Evolutionary conservation across 2,113 vertebrate genomes (phyloP).

Genomic region (Poeciliopsis turrubarensis): DNA sequence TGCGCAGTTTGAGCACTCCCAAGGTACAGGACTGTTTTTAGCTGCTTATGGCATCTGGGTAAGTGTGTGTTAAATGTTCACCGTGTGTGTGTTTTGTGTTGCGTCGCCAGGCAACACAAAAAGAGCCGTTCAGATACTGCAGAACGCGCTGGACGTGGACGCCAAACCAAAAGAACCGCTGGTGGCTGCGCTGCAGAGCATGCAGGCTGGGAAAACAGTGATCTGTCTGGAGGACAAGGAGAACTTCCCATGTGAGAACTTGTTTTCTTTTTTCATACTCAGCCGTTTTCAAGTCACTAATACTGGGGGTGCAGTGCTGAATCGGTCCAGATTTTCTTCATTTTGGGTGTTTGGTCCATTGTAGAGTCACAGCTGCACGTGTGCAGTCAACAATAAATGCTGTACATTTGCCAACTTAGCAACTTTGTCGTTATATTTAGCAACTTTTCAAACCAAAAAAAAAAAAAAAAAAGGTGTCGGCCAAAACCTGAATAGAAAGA

Average conservation of each 20-base stretch:
- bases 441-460: too few relatives aligned
- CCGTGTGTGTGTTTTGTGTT: not conserved
- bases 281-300: not conserved
- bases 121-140: constrained; percentile 87
- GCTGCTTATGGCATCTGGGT: not conserved
- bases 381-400: too few relatives aligned
- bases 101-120: constrained; percentile 84
- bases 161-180: constrained; percentile 87
- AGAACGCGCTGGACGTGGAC: constrained; percentile 86
- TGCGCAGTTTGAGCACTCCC: constrained; percentile 91
- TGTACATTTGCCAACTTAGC: too few relatives aligned
- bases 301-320: too few relatives aligned
- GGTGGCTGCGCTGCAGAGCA: constrained; percentile 83
- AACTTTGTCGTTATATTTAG: too few relatives aligned
- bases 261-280: not conserved
- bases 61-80: not conserved
- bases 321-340: too few relatives aligned
- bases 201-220: constrained; percentile 80
- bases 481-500: too few relatives aligned
- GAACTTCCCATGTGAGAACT: constrained; percentile 82
- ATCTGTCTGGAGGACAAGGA: constrained; percentile 87
- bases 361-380: too few relatives aligned
- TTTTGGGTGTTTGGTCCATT: too few relatives aligned
- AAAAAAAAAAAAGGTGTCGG: too few relatives aligned
- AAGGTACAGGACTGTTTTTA: constrained; percentile 77